Conservation (phyloP, 2,888 invertebrate species). For the Coecobrya sp. region DNA sequence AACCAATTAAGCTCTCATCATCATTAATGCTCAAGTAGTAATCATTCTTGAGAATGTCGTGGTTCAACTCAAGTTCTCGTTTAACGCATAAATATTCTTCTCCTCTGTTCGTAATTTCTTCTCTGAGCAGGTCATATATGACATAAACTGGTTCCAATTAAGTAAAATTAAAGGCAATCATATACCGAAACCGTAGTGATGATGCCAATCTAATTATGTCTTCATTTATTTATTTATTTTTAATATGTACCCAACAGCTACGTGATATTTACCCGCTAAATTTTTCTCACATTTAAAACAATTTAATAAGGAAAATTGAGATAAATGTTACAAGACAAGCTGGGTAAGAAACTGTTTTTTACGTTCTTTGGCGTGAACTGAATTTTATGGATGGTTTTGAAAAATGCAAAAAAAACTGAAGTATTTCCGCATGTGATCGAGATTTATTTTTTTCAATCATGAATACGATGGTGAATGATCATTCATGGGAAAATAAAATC, state of each 20-base stretch:
- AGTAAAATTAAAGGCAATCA: constrained; percentile 36
- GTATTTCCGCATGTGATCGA: constrained; percentile 12
- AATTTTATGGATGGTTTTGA: constrained; percentile 11
- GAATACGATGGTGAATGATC: constrained; percentile 8
- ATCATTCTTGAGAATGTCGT: constrained; percentile 21
- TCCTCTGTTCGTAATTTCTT: not conserved
- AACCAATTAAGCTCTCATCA: constrained; percentile 51
- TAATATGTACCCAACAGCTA: not conserved
- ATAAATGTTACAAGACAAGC: not conserved
- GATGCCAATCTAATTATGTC: constrained; percentile 8
- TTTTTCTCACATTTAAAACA: constrained; percentile 32
- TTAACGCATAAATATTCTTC: not conserved
- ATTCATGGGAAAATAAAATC: constrained; percentile 46
- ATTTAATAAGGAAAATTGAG: constrained; percentile 1
- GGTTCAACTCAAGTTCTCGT: constrained; percentile 26
- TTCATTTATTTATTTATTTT: constrained; percentile 30
- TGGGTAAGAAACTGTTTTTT: constrained; percentile 2
- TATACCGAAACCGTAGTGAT: constrained; percentile 7
- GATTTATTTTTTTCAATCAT: constrained; percentile 2
- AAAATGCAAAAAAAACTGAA: not conserved
- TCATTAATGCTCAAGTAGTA: constrained; percentile 33
- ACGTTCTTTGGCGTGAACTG: not conserved
- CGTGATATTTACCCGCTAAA: not conserved
- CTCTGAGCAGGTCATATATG: constrained; percentile 7
- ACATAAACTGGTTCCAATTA: constrained; percentile 45